Percentiles rank a stretch among this genome's conserved stretches.
phyloP scores from a whole-genome alignment of 2,888 invertebrate genomes.

The Nematopogon swammerdamellus region DNA sequence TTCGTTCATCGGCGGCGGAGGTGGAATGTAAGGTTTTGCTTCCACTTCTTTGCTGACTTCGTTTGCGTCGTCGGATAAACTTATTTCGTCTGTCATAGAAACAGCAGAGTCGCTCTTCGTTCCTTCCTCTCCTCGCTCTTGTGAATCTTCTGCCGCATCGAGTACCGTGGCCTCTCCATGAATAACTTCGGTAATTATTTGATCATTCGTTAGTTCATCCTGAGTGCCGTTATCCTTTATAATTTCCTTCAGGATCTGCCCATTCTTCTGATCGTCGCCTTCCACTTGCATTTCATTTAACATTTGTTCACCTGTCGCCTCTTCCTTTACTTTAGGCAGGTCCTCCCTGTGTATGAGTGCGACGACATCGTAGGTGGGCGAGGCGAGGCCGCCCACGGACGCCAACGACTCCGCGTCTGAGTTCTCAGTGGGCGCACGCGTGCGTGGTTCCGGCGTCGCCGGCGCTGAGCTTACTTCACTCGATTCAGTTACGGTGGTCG shows the following conservation, averaged over 20 bases:
- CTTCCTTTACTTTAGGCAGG: constrained; percentile 36
- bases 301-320: constrained; percentile 11
- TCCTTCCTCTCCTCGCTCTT: too few species aligned
- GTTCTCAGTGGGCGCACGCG: constrained; percentile 37
- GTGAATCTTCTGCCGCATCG: too few species aligned
- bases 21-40: constrained; percentile 32
- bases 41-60: constrained; percentile 28
- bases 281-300: background rate
- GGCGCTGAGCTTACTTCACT: constrained; percentile 15
- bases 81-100: too few species aligned
- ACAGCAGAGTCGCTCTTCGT: too few species aligned
- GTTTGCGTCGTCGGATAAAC: background rate
- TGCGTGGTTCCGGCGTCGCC: constrained; percentile 19
- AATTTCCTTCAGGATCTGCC: too few species aligned
- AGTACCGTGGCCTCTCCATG: too few species aligned
- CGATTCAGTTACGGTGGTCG: constrained; percentile 17
- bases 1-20: constrained; percentile 39
- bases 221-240: constrained; percentile 20
- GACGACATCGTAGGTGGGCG: constrained; percentile 55
- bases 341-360: constrained; percentile 58
- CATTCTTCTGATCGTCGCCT: background rate
- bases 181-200: background rate
- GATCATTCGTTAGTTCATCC: constrained; percentile 15
- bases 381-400: constrained; percentile 37
- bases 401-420: constrained; percentile 45